These are phyloP conservation scores for Nebria brevicollis DNA, from an alignment of 2,888 invertebrate genomes.

Conservation along the genomic window DNA sequence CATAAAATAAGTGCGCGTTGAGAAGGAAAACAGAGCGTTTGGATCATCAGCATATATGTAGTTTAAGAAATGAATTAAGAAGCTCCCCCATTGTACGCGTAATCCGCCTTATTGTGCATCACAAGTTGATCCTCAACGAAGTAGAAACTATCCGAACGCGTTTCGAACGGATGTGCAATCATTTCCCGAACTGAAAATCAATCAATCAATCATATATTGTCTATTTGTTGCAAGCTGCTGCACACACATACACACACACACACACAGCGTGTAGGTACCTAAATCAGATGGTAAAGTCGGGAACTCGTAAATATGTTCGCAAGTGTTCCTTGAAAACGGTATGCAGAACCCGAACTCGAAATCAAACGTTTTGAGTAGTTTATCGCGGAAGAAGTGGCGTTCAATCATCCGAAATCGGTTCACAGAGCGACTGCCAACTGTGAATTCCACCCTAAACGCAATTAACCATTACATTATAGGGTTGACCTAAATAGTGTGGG, in stretches of 20 bases:
- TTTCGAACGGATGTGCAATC: conserved; percentile 96
- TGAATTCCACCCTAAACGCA: conserved; percentile 87
- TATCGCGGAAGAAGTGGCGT: conserved; percentile 94
- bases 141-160: conserved; percentile 98
- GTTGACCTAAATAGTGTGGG: neutral
- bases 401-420: conserved; percentile 99
- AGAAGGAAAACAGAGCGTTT: conserved; percentile 3
- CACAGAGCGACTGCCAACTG: conserved; percentile 91
- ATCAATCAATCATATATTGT: neutral
- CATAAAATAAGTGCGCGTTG: neutral
- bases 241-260: too few relatives aligned
- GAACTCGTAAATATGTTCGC: conserved; percentile 99
- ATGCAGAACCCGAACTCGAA: conserved; percentile 99
- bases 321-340: conserved; percentile 96
- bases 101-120: conserved; percentile 99
- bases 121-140: conserved; percentile 97
- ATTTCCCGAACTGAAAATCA: conserved; percentile 89
- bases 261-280: conserved; percentile 69
- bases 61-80: conserved; percentile 49
- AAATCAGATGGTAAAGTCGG: conserved; percentile 86
- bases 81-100: conserved; percentile 91
- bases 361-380: conserved; percentile 95
- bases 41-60: neutral
- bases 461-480: neutral
- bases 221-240: neutral